Percentiles rank a stretch among this genome's conserved stretches.
These are phyloP conservation scores for Epinephelus awoara DNA, from an alignment of 2,797 vertebrate species.

Conservation along the genomic window DNA sequence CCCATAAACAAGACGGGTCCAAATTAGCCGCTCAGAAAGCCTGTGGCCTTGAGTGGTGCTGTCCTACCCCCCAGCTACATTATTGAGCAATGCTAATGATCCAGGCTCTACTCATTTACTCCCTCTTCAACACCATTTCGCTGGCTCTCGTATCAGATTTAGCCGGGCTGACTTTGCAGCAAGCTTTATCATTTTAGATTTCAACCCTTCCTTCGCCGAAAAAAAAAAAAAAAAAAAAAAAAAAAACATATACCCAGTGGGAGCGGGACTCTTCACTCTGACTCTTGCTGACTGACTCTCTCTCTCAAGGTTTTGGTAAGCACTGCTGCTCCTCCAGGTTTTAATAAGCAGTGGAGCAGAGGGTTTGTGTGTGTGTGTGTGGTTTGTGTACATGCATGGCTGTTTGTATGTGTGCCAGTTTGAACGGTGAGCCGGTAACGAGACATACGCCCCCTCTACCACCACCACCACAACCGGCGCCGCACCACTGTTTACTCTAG, in stretches of 20 bases:
- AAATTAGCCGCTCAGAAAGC: slow-evolving; percentile 85
- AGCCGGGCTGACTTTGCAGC: slow-evolving; percentile 66
- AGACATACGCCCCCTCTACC: slow-evolving; percentile 70
- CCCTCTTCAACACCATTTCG: slow-evolving; percentile 80
- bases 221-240: slow-evolving; percentile 35
- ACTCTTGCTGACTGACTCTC: slow-evolving; percentile 75
- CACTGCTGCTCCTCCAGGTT: slow-evolving; percentile 79
- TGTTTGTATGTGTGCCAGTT: slow-evolving; percentile 68
- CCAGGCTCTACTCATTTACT: slow-evolving; percentile 82
- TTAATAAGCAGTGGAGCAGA: slow-evolving; percentile 84
- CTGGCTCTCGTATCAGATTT: slow-evolving; percentile 67
- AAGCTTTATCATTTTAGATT: slow-evolving; percentile 75
- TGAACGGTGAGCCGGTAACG: slow-evolving; percentile 76
- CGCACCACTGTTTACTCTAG: slow-evolving; percentile 83
- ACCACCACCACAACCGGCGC: slow-evolving; percentile 45
- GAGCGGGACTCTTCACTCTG: slow-evolving; percentile 76
- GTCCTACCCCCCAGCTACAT: slow-evolving; percentile 86
- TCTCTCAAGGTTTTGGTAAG: slow-evolving; percentile 83
- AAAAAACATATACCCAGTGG: slow-evolving; percentile 69
- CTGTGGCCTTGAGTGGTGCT: slow-evolving; percentile 83
- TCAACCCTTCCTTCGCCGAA: slow-evolving; percentile 28
- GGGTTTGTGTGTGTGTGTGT: slow-evolving; percentile 58
- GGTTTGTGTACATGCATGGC: slow-evolving; percentile 52
- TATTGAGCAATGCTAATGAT: slow-evolving; percentile 89
- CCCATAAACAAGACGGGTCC: slow-evolving; percentile 77